Evolutionary conservation across 2,888 invertebrate species (phyloP).

Genomic region (Eristalis pertinax): DNA sequence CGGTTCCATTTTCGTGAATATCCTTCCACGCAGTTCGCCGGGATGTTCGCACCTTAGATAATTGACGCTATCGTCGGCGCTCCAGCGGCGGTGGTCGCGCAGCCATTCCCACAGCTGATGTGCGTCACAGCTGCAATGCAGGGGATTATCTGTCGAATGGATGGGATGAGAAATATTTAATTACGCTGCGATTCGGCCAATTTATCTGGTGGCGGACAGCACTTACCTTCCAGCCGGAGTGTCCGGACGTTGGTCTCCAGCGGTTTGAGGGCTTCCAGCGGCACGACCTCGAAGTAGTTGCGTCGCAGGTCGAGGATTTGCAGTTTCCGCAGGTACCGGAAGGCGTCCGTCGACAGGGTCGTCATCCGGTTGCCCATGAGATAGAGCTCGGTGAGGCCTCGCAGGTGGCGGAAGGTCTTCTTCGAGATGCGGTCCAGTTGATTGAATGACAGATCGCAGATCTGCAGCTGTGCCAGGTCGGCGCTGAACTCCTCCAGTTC

Average conservation of each 20-base stretch:
- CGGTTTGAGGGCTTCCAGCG: conserved; percentile 88
- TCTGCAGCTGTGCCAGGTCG: conserved; percentile 89
- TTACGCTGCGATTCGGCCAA: conserved; percentile 17
- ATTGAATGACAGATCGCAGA: conserved; percentile 91
- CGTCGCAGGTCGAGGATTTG: conserved; percentile 89
- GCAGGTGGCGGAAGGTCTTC: conserved; percentile 89
- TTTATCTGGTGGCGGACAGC: neutral
- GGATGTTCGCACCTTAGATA: conserved; percentile 92
- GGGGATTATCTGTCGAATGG: conserved; percentile 88
- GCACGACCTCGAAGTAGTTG: conserved; percentile 91
- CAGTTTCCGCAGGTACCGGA: conserved; percentile 89
- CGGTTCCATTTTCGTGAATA: conserved; percentile 89
- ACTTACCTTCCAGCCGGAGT: conserved; percentile 90
- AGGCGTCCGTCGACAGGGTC: conserved; percentile 89
- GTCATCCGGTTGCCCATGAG: conserved; percentile 92
- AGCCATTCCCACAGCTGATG: conserved; percentile 97
- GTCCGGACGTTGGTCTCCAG: conserved; percentile 92
- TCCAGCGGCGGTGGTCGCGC: conserved; percentile 90
- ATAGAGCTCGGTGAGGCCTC: conserved; percentile 88
- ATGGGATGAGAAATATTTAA: conserved; percentile 31
- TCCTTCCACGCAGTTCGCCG: conserved; percentile 88
- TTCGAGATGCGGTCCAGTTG: conserved; percentile 90
- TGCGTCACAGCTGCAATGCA: conserved; percentile 94
- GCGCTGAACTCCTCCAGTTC: conserved; percentile 91
- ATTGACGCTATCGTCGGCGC: conserved; percentile 79